Evolutionary conservation across 2,888 invertebrate species (phyloP).

Genomic region (Pachydiplax longipennis): DNA sequence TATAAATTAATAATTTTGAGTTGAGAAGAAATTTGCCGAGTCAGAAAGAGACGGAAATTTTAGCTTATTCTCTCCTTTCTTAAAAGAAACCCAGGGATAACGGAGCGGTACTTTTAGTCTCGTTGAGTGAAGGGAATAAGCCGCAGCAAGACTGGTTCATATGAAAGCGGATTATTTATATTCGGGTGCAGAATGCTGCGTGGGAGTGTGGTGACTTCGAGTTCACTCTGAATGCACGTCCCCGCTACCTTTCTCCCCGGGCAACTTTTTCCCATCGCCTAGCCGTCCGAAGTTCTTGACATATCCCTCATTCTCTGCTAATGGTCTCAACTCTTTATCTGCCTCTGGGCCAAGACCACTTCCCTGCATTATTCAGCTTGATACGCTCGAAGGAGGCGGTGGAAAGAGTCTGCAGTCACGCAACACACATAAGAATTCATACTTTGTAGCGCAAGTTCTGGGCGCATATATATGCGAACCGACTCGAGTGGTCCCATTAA

Average conservation of each 20-base stretch:
- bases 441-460: constrained; percentile 39
- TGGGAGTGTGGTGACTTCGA: neutral
- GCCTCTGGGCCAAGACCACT: constrained; percentile 1
- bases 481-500: constrained; percentile 28
- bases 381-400: constrained; percentile 18
- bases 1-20: no score
- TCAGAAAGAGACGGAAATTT: no score
- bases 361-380: constrained; percentile 38
- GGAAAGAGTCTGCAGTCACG: constrained; percentile 35
- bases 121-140: no score
- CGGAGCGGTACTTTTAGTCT: no score
- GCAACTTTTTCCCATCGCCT: neutral
- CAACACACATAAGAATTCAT: constrained; percentile 36
- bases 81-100: no score
- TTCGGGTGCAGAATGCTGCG: neutral
- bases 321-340: neutral
- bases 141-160: no score
- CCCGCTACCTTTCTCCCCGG: neutral
- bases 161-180: no score
- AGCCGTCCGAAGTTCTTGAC: neutral
- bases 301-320: neutral
- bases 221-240: neutral
- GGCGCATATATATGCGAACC: neutral
- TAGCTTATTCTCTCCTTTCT: no score
- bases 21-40: no score